These are phyloP conservation scores for Tenthredo notha DNA, from an alignment of 2,888 invertebrate genomes.

Conservation along the genomic window DNA sequence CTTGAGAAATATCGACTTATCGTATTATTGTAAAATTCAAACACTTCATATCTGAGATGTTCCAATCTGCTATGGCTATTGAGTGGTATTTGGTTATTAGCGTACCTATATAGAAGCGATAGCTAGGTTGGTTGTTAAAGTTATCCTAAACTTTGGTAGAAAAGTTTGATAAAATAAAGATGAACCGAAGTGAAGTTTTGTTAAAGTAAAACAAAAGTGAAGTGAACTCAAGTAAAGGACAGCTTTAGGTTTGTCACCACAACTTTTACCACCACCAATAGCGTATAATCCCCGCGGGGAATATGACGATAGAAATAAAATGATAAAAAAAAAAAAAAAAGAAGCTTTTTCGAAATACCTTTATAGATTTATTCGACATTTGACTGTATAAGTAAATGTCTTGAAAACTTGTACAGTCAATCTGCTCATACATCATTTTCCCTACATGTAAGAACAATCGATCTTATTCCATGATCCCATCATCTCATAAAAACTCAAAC, in stretches of 20 bases:
- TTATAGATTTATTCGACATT: neutral
- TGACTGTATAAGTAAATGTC: neutral
- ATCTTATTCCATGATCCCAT: neutral
- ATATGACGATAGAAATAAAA: neutral
- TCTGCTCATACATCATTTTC: neutral
- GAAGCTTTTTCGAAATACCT: neutral
- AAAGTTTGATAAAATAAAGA: slow-evolving; percentile 9
- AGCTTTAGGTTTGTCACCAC: slow-evolving; percentile 20
- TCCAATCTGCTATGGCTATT: neutral
- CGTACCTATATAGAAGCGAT: neutral
- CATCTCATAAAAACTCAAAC: neutral
- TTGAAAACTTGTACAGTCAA: neutral
- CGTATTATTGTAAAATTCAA: neutral
- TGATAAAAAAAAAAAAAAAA: neutral
- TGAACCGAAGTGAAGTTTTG: neutral
- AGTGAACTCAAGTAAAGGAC: slow-evolving; percentile 15
- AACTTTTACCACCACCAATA: neutral
- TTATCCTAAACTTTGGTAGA: neutral
- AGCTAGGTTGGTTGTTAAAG: neutral
- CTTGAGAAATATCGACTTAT: neutral
- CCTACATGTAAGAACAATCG: neutral
- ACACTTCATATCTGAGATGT: neutral
- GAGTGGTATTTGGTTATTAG: neutral
- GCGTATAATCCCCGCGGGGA: neutral
- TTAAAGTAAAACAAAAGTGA: slow-evolving; percentile 27